Conservation (phyloP, 2,888 invertebrate genomes). For the Lasioglossum oenotherae region DNA sequence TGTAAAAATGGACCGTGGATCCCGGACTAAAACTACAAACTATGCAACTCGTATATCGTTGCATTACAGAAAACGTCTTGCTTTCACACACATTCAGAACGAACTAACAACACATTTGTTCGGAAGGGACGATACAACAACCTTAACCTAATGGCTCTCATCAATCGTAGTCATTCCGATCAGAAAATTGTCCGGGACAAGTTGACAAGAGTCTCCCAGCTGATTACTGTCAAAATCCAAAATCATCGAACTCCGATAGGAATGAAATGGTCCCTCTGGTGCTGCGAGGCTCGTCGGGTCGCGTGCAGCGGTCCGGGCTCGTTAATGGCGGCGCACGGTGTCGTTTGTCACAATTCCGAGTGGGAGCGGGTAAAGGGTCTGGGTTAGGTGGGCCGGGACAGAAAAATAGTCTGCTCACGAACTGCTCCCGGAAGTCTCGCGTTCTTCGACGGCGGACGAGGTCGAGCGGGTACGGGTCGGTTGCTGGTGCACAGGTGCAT, state of each 20-base stretch:
- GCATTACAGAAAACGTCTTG: too few relatives aligned
- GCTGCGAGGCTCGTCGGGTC: neutral
- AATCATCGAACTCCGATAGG: neutral
- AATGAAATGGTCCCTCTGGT: neutral
- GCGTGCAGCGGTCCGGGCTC: constrained; percentile 44
- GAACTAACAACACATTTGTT: too few relatives aligned
- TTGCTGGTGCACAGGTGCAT: constrained; percentile 70
- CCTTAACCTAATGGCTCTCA: too few relatives aligned
- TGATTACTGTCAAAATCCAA: neutral
- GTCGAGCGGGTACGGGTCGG: constrained; percentile 51
- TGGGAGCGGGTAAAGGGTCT: constrained; percentile 40
- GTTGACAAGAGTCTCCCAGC: neutral
- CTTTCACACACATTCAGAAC: too few relatives aligned
- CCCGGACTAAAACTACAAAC: too few relatives aligned
- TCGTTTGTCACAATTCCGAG: constrained; percentile 57
- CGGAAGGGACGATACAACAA: too few relatives aligned
- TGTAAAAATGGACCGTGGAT: too few relatives aligned
- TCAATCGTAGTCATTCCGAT: neutral
- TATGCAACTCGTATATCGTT: too few relatives aligned
- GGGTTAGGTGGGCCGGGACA: constrained; percentile 21
- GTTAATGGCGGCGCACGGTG: constrained; percentile 41
- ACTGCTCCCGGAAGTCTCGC: constrained; percentile 65
- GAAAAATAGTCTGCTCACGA: constrained; percentile 53
- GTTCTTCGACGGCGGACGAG: constrained; percentile 56
- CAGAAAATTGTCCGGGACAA: neutral